Evolutionary conservation across 2,888 invertebrate species (phyloP).

Genomic region (Phoenoteleia sp.): DNA sequence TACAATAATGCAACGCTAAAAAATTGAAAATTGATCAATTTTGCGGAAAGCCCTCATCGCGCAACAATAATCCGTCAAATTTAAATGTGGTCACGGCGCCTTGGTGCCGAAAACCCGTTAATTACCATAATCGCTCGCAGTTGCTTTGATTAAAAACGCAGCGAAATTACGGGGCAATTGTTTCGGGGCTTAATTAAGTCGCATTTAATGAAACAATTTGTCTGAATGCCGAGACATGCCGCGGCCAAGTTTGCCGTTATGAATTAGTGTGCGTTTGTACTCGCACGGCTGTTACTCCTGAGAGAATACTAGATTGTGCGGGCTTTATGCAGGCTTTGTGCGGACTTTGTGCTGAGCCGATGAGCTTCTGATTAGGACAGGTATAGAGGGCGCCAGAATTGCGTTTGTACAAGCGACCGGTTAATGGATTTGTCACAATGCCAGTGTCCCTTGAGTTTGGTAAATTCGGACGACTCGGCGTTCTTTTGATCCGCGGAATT

Average conservation of each 20-base stretch:
- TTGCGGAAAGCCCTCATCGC: background rate
- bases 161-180: background rate
- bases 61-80: too few species aligned
- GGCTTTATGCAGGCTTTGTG: constrained; percentile 57
- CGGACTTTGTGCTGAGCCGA: constrained; percentile 50
- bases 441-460: constrained; percentile 30
- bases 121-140: constrained; percentile 6
- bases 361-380: constrained; percentile 62
- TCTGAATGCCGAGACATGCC: constrained; percentile 14
- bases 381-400: constrained; percentile 59
- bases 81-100: too few species aligned
- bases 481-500: constrained; percentile 44
- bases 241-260: constrained; percentile 34
- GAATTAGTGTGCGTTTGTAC: constrained; percentile 17
- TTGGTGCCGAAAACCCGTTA: background rate
- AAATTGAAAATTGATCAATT: background rate
- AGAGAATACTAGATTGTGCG: constrained; percentile 55
- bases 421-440: constrained; percentile 68
- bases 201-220: constrained; percentile 38
- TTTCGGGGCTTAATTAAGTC: background rate
- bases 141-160: constrained; percentile 13
- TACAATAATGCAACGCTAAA: background rate
- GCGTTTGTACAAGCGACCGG: constrained; percentile 60
- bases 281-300: constrained; percentile 36
- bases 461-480: constrained; percentile 29